Base-by-base conservation (phyloP, 2,797 vertebrate species). In the Intellagama lesueurii region DNA sequence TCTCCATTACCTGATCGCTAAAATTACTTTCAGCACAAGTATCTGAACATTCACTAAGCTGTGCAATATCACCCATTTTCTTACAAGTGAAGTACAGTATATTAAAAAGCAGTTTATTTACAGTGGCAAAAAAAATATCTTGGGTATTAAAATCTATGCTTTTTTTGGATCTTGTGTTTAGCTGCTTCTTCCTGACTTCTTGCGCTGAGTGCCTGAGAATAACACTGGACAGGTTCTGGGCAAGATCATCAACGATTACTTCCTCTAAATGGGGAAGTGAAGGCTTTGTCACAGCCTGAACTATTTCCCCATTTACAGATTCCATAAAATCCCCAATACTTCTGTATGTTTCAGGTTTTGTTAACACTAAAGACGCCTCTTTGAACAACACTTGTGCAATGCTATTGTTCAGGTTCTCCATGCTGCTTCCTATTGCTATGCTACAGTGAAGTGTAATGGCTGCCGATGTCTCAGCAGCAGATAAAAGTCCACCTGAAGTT, bases 191-290 rank as follows among this genome's bases (percentile, higher is more conserved):
- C 92, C 97, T 97, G 60, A 97, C 98, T 91, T 98, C 98, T 79
- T 98, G 98, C 26, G 98, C 93, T 79, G 98, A 98, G 92, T 98
- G 97, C 72, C 98, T 98, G 86, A 99, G 97, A 69, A 99, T 97
- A 87, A 97, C 97, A 90, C 97, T 98, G 78, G 98, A 98, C 88
- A 99, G 95, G 85, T 98, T 98, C 86, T 98, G 98, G 0, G 98
- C 98, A 81, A 99, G 96, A 79, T 98, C 98, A 44, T 98, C 97
- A 70, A 97, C 95, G 76, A 96, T 96, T 12, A 93, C 94, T 89
- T 98, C 97, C 88, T 98, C 98, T 40, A 96, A 91, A 83, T 81
- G 95, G 8, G 96, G 90, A 88, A 96, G 95, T 90, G 87, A 98
- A 64, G 98, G 97, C 92, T 96, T 97, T 17, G 97, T 98, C 88